Conservation (phyloP, 2,797 vertebrate species). For the Gallinago stenura region DNA sequence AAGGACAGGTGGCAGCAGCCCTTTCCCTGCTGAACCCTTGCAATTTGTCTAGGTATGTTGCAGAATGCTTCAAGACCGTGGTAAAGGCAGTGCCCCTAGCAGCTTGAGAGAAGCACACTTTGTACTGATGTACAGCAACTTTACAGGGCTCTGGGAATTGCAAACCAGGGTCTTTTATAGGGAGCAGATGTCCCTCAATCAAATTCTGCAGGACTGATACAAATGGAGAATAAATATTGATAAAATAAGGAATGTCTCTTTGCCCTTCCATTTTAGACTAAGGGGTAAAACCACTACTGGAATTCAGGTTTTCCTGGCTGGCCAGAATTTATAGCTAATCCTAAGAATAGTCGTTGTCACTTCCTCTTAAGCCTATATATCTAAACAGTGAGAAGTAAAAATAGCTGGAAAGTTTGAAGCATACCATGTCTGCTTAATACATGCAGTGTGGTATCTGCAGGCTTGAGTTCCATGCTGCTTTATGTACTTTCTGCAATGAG, state of each 20-base stretch:
- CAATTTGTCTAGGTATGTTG: background rate
- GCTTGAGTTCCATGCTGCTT: background rate
- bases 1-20: background rate
- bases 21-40: background rate
- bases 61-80: background rate
- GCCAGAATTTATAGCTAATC: background rate
- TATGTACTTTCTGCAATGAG: background rate
- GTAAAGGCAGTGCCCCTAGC: background rate
- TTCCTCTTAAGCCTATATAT: background rate
- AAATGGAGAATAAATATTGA: background rate
- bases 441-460: background rate
- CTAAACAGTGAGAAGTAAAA: background rate
- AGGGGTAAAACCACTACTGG: background rate
- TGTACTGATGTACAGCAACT: background rate
- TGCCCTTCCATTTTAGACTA: background rate
- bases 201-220: background rate
- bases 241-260: background rate
- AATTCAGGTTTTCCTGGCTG: background rate
- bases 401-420: background rate
- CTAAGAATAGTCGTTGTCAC: background rate
- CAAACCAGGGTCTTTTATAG: background rate
- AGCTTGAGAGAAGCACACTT: background rate
- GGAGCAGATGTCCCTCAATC: background rate
- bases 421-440: background rate
- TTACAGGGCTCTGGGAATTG: background rate